A percentile compares a stretch with the other conserved stretches of the same genome.
phyloP scores from a whole-genome alignment of 92 coral and sea anemone species.

The Scolanthus callimorphus region DNA sequence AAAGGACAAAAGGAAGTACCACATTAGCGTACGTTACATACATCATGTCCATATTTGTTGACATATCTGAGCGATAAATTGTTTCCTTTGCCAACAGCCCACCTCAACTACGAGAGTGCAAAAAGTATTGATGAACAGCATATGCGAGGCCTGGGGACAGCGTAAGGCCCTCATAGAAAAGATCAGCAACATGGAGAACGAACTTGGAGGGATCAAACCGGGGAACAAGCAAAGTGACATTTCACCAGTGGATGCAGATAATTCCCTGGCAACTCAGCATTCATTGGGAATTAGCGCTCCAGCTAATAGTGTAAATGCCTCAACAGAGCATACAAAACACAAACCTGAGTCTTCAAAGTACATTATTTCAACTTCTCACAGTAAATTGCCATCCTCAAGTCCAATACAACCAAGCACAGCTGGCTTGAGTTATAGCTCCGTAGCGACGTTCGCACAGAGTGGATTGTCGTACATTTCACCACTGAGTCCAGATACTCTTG shows the following conservation, averaged over 20 bases:
- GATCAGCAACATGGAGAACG: conserved; percentile 65
- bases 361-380: neutral
- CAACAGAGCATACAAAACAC: neutral
- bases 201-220: conserved; percentile 33
- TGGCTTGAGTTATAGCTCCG: conserved; percentile 22
- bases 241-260: neutral
- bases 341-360: neutral
- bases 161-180: conserved; percentile 68
- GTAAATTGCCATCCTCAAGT: neutral
- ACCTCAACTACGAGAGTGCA: conserved; percentile 23
- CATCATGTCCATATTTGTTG: no score
- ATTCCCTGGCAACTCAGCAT: neutral
- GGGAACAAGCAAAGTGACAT: neutral
- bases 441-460: conserved; percentile 53
- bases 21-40: no score
- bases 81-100: conserved; percentile 2
- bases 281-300: neutral
- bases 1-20: no score
- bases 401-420: conserved; percentile 9
- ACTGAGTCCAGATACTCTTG: conserved; percentile 28
- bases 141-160: conserved; percentile 59
- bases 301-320: neutral
- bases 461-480: conserved; percentile 60
- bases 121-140: conserved; percentile 55
- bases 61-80: neutral